phyloP scores from a whole-genome alignment of 1,140 invertebrate genomes.

The Leptinotarsa defecta region DNA sequence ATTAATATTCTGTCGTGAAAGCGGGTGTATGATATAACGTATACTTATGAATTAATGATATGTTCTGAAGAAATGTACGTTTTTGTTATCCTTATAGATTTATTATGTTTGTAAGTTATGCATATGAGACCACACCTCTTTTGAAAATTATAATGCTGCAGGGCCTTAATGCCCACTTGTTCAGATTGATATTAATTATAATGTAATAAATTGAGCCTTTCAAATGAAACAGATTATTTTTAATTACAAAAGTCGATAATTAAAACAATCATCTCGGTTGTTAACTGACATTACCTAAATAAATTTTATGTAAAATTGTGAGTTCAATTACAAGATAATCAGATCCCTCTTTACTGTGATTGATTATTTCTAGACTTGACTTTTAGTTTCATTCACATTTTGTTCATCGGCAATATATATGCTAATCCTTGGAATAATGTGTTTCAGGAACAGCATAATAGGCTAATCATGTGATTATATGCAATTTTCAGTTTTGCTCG shows the following conservation, averaged over 20 bases:
- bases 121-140: slow-evolving; percentile 35
- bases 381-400: slow-evolving; percentile 11
- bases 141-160: slow-evolving; percentile 39
- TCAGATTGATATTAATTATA: slow-evolving; percentile 44
- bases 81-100: slow-evolving; percentile 31
- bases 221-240: slow-evolving; percentile 36
- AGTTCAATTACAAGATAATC: slow-evolving; percentile 43
- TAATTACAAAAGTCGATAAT: slow-evolving; percentile 40
- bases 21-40: slow-evolving; percentile 24
- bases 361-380: slow-evolving; percentile 34
- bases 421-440: slow-evolving; percentile 17
- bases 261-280: slow-evolving; percentile 41
- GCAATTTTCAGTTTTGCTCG: slow-evolving; percentile 8
- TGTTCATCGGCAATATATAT: slow-evolving; percentile 26
- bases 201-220: slow-evolving; percentile 39
- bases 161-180: slow-evolving; percentile 36
- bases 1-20: slow-evolving; percentile 26
- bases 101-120: slow-evolving; percentile 32
- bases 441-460: slow-evolving; percentile 8
- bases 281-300: slow-evolving; percentile 42
- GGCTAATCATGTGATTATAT: slow-evolving; percentile 15
- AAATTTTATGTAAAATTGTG: slow-evolving; percentile 40
- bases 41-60: slow-evolving; percentile 33
- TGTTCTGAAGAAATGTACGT: slow-evolving; percentile 23
- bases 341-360: slow-evolving; percentile 40